These are phyloP conservation scores for Paramisgurnus dabryanus DNA, from an alignment of 2,113 vertebrate genomes.

Conservation along the genomic window DNA sequence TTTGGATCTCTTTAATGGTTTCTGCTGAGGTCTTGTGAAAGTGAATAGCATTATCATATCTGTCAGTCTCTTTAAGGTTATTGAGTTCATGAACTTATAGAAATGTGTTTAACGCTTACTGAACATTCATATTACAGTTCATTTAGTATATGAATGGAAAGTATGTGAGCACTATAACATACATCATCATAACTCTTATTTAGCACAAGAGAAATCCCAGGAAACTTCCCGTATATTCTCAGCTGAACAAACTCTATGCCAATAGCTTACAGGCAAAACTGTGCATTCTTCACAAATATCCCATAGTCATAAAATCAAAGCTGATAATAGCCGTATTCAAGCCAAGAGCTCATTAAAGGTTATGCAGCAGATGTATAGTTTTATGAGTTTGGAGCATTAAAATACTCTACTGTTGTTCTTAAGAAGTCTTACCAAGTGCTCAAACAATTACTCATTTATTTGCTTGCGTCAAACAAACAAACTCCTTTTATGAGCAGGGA, in stretches of 20 bases:
- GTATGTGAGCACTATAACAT: neutral
- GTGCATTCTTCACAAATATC: constrained; percentile 21
- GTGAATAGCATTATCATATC: no score
- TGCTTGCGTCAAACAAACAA: neutral
- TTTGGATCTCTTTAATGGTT: no score
- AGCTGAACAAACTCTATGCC: neutral
- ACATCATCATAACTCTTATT: no score
- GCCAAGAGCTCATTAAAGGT: constrained; percentile 36
- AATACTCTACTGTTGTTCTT: neutral
- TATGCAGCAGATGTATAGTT: constrained; percentile 47
- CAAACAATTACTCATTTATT: constrained; percentile 27
- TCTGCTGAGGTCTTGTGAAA: no score
- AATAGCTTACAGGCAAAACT: constrained; percentile 25
- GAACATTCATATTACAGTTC: neutral
- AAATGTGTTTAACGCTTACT: neutral
- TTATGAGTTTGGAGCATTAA: constrained; percentile 40
- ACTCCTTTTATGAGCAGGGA: neutral
- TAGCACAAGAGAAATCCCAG: neutral
- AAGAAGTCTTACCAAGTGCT: neutral
- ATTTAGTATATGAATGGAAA: neutral
- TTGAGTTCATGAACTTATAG: constrained; percentile 1
- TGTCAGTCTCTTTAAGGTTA: neutral
- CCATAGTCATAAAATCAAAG: constrained; percentile 33
- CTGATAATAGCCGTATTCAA: constrained; percentile 14
- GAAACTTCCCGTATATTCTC: constrained; percentile 12